Evolutionary conservation across 1,140 invertebrate genomes (phyloP).

Genomic region (Scaptodrosophila lebanonensis): DNA sequence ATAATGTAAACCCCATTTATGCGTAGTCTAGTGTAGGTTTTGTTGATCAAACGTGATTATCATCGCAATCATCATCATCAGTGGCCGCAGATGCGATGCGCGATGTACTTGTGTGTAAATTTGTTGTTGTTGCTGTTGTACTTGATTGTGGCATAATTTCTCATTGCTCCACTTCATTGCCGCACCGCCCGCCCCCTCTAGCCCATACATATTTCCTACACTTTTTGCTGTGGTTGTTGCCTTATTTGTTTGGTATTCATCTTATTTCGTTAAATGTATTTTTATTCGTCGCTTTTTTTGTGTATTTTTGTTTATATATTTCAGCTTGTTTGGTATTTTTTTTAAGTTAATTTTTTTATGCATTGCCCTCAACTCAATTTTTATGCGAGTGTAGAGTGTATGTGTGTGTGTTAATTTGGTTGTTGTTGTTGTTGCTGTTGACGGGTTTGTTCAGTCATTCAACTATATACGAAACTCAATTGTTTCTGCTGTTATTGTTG

Average conservation of each 20-base stretch:
- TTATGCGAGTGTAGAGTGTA: conserved; percentile 58
- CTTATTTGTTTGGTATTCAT: conserved; percentile 75
- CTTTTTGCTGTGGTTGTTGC: too few species aligned
- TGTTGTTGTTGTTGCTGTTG: conserved; percentile 49
- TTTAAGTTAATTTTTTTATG: conserved; percentile 66
- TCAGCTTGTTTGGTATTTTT: conserved; percentile 64
- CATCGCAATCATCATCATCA: conserved; percentile 28
- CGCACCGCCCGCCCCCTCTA: conserved; percentile 7
- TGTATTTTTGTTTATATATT: conserved; percentile 33
- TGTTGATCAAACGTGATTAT: conserved; percentile 13
- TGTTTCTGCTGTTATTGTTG: conserved; percentile 11
- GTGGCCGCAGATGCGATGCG: conserved; percentile 17
- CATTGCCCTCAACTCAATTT: conserved; percentile 15
- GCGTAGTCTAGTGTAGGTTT: too few species aligned
- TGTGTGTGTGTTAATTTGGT: conserved; percentile 64
- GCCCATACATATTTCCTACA: conserved; percentile 67
- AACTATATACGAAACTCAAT: conserved; percentile 64
- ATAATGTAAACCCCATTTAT: too few species aligned
- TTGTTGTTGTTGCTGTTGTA: conserved; percentile 43
- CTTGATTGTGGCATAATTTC: conserved; percentile 73
- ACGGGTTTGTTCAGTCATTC: conserved; percentile 71
- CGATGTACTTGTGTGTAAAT: conserved; percentile 67
- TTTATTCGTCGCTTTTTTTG: conserved; percentile 48
- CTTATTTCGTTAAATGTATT: conserved; percentile 75
- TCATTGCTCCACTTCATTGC: conserved; percentile 19